Base-by-base conservation (phyloP, 2,888 invertebrate species). In the Hypsopygia costalis region DNA sequence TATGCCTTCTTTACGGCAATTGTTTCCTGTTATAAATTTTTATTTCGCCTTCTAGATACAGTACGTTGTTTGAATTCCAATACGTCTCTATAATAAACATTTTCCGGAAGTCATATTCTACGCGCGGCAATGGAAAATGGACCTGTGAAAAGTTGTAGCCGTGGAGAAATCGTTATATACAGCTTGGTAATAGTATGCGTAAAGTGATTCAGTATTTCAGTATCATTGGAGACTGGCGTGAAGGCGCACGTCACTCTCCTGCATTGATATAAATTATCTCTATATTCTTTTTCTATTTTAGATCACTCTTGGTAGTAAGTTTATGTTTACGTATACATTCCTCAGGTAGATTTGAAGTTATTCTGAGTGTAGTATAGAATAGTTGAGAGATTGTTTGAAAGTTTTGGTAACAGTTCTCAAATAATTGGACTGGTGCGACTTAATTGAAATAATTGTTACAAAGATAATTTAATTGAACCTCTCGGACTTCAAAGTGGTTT, bases 221-320 rank as follows among this genome's bases (percentile, higher is more conserved):
- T 85, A 65, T 67, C 67, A 67, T 62, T 76, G 72, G 66, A 69
- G 73, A 44, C 52, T 58, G 50, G 59, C 48, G 45, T 27, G 59
- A 49, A 74, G 57, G 55, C 55, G 68, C 70, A 72, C 83, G 83
- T 62, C 37, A 51, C 22, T 7, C 25, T 58, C 44, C 11, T 22
- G 12, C 31, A 21, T 6, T 11, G 25, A 31, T 9, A 28, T 11
- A 31, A 11, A 12, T 11, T 11, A 10, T 11, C 6, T 10, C 29
- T 16, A 27, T 8, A n/a, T 6, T 12, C 12, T 32, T 12, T 22
- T 11, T 38, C 11, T 25, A 25, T 3, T 25, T 25, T 7, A 7
- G 25, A 25, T 7, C n/a, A n/a, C n/a, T n/a, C n/a, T n/a, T n/a
- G n/a, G n/a, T n/a, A n/a, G n/a, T n/a, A n/a, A n/a, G n/a, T n/a